Evolutionary conservation across 2,797 vertebrate species (phyloP), one percentile per base, ranked within the genome.

Genomic region (Tokudaia tokunoshimensis): DNA sequence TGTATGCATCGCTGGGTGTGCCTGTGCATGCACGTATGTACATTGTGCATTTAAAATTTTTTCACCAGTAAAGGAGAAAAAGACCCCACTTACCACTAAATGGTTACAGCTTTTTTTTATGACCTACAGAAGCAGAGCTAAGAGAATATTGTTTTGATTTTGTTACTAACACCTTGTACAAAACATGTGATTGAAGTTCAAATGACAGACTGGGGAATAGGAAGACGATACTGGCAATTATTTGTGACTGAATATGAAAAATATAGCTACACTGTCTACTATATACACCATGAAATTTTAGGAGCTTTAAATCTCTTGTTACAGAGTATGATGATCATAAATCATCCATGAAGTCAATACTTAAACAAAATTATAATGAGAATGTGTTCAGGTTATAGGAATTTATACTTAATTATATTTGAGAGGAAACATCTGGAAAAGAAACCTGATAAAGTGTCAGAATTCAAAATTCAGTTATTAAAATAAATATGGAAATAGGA

Each of bases 351-450:
- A 98, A 98, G 97, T 97, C 98, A 98, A 95, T 95, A 97, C 97
- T 97, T 98, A 94, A 98, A 95, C 97, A 98, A 98, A 98, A 97
- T 94, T 97, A 96, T 98, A 98, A 98, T 96, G 97, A 98, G 98
- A 98, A 98, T 94, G 96, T 88, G 97, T 97, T 98, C 98, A 96
- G 92, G 97, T 98, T 99, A 98, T 98, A 98, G 96, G 96, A 98
- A 98, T 98, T 98, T 98, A 98, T 97, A 97, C 85, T 98, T 98
- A 98, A 98, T 98, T 98, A 98, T 95, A 98, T 6, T 96, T 98
- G 98, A 98, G 98, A 98, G 97, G 98, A 98, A 98, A 98, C 98
- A 98, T 98, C 98, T 98, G 98, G 98, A 97, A 97, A 93, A 98
- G 97, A 98, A 98, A 98, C 78, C 78, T 90, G 97, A 97, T 96